Evolutionary conservation across 1,140 invertebrate genomes (phyloP), one percentile per base, ranked within the genome.

Genomic region (Drosophila kurseongensis): DNA sequence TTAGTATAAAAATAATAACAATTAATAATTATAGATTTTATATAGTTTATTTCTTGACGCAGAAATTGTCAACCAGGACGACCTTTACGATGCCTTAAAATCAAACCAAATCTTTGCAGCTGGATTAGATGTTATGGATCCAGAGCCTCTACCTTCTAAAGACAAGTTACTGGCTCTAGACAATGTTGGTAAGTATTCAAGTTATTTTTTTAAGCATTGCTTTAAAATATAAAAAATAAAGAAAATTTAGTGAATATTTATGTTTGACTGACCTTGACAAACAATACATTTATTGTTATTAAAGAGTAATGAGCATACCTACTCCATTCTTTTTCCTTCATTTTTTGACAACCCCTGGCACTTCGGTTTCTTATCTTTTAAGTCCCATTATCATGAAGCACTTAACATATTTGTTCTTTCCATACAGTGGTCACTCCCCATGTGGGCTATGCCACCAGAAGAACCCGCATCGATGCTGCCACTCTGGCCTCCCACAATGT

Each of bases 91-190:
- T 73, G 97, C 97, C 2, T 92, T 99, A 10, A 94, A 96, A 86
- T 94, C 93, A 50, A 94, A 95, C 10, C 93, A 93, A 66, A 98
- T 99, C 62, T 94, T 95, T 89, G 97, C 95, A 23, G 98, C 98
- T 14, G 98, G 98, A 2, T 93, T 99, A 10, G 98, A 99, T 94
- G 98, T 99, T 0, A 98, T 96, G 85, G 95, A 95, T 50, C 98
- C 98, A 0, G 98, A 99, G 92, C 98, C 98, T 4, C 92, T 99
- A 23, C 96, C 97, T 12, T 80, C 95, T 0, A 95, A 97, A 81
- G 95, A 95, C 93, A 95, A 96, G 58, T 93, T 99, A 10, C 93
- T 98, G 9, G 95, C 94, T 52, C 91, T 99, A 13, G 93, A 95
- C 47, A 99, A 99, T 93, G 93, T 94, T 95, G 96, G 96, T 97